Evolutionary conservation across 2,797 vertebrate genomes (phyloP), one percentile per base, ranked within the genome.

Genomic region (Micropoecilia bifurca): DNA sequence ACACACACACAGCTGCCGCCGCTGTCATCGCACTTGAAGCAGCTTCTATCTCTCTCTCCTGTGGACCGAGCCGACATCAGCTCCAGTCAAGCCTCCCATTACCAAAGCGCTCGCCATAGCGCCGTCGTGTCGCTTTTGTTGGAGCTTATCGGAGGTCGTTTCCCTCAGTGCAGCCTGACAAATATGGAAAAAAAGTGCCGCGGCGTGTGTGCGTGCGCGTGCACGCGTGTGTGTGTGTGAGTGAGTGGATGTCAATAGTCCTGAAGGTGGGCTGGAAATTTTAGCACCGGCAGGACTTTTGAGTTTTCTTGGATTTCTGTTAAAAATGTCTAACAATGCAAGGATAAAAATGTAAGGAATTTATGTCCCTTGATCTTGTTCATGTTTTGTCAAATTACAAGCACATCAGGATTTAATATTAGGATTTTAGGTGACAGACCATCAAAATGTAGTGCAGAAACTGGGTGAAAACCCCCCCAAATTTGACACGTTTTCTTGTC

Each of bases 141-240:
- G 78, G 79, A 68, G 77, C 71, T 87, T 85, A 88, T 91, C 86
- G 78, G 85, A 87, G 93, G 92, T 90, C 90, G 85, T 80, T 83
- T 88, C 89, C 79, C 82, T 76, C 41, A 73, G 78, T 73, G 50
- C 76, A 74, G 75, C 59, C 80, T 92, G 88, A 90, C 89, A 89
- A 80, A 89, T 84, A 90, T 4, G 5, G 74, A 90, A 91, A 85
- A 85, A 91, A 91, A 88, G 83, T 80, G 77, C 81, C 47, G 63
- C 69, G 80, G 79, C 63, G 16, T 78, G 78, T 78, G 82, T 81
- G 80, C 68, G 14, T 80, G 76, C 43, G 20, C 75, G 82, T 83
- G n/a, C n/a, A n/a, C n/a, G 79, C 63, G 16, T 78, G 78, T 79
- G 71, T 75, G 80, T 71, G 14, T 80, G 76, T 39, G 20, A 74